Base-by-base conservation (phyloP, 2,888 invertebrate genomes). In the Coleophora deauratella region DNA sequence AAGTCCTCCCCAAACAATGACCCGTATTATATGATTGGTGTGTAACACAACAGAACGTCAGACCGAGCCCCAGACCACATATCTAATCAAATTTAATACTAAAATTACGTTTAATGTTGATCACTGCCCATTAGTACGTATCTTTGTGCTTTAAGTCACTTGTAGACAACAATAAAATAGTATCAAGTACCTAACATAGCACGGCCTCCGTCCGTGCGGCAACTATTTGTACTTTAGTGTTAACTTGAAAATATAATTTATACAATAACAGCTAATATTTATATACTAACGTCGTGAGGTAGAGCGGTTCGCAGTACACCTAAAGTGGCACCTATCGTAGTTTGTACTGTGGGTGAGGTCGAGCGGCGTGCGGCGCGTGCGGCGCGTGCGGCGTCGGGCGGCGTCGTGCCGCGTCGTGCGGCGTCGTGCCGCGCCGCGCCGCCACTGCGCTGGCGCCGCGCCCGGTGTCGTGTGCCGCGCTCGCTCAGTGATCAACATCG, bases 71-170 rank as follows among this genome's bases (percentile, higher is more conserved):
- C 66, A 58, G 66, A 62, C 69, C 70, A 72, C 75, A 58, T 72
- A 75, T 71, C 79, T 81, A 81, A 78, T 76, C 77, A 74, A 79
- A 77, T 77, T 79, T 82, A 78, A 74, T 72, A 72, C 82, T 84
- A 81, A 77, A 69, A 72, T 84, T 82, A 82, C 80, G 75, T 73
- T 80, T 72, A 81, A 84, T 85, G 84, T 85, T 85, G 84, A 85
- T 85, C 84, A 85, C 84, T 84, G 84, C 84, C 84, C 82, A 81
- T 76, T 78, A 77, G 82, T 85, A 84, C 82, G 84, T 84, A 84
- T 84, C 70, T 84, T 84, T 84, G 82, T 82, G 84, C 84, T 79
- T 71, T 71, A 67, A 74, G 74, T 81, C 81, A 73, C 75, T 75
- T 76, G 74, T 73, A 75, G 74, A 76, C 81, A 81, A 82, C 81